Percentiles rank a stretch among this genome's conserved stretches.
Conservation (phyloP, 2,888 invertebrate species). For the Neoaliturus tenellus region DNA sequence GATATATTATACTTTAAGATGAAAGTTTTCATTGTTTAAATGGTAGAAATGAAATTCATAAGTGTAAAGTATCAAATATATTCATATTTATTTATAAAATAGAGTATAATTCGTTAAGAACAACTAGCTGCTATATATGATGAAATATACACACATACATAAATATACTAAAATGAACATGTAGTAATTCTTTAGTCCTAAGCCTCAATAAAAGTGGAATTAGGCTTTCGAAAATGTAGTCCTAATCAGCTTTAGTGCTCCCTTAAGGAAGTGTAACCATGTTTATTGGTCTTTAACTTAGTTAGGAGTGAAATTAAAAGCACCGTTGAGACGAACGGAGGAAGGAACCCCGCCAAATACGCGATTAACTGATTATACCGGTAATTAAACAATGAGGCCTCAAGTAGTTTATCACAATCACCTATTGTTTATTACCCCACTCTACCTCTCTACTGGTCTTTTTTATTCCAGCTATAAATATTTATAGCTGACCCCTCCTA, state of each 20-base stretch:
- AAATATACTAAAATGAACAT: too few relatives aligned
- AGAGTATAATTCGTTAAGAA: too few relatives aligned
- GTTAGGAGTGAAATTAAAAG: constrained; percentile 14
- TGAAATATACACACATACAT: too few relatives aligned
- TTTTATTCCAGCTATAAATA: too few relatives aligned
- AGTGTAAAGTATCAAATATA: too few relatives aligned
- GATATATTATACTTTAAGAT: too few relatives aligned
- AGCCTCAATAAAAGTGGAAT: not conserved
- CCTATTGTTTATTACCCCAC: not conserved
- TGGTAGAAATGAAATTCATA: too few relatives aligned
- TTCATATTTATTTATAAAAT: too few relatives aligned
- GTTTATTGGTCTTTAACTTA: not conserved
- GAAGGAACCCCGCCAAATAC: not conserved
- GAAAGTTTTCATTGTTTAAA: too few relatives aligned
- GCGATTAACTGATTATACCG: not conserved
- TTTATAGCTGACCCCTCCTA: too few relatives aligned
- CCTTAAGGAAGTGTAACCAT: not conserved
- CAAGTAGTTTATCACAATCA: constrained; percentile 9
- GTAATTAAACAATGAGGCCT: constrained; percentile 1
- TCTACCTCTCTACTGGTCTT: not conserved
- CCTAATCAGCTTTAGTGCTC: not conserved
- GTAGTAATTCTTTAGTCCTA: not conserved
- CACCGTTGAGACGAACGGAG: not conserved
- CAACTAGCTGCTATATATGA: too few relatives aligned
- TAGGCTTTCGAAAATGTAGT: not conserved